Base-by-base conservation (phyloP, 92 coral and sea anemone genomes). In the Anthopleura xanthogrammica region DNA sequence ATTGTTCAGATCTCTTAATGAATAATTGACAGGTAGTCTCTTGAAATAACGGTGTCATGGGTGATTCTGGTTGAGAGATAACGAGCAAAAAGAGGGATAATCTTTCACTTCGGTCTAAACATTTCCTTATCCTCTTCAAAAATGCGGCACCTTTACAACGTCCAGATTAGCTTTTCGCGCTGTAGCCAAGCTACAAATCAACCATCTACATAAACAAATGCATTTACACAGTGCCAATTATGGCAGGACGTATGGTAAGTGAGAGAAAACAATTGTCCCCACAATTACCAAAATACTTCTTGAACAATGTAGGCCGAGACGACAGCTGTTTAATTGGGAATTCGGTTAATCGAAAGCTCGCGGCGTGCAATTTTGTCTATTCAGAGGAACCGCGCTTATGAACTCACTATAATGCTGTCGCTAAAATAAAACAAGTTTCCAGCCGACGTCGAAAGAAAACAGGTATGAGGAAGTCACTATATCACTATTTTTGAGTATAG, bases 121-220 rank as follows among this genome's bases (percentile, higher is more conserved):
- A 68, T 36, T 68, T 68, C 74, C 40, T 55, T n/a, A 50, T 46
- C 13, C 80, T 50, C 56, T 77, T 77, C n/a, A n/a, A 43, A 23
- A 52, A 50, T 43, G 55, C 78, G 52, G 24, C 78, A 42, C 57
- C 24, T 75, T 19, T 42, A 8, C 55, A 16, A 42, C 11, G 58
- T 54, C 14, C 52, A 68, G 78, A 75, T 75, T 75, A 50, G 52
- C 23, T 75, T 75, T 41, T 42, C 17, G 74, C 41, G 16, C 42
- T 7, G 46, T 68, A 14, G 16, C 16, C 16, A 16, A 39, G 50
- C 78, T 50, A 8, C n/a, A 75, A 64, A 12, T 46, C 58, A 19
- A 42, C 41, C 41, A 16, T 77, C 80, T 77, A 77, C 80, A 77
- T 77, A 77, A 77, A 77, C 80, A 77, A 77, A 77, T 77, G 19